Percentiles rank a stretch among this genome's conserved stretches.
These are phyloP conservation scores for Spisula subtruncata DNA, from an alignment of 2,888 invertebrate genomes.

Conservation along the genomic window DNA sequence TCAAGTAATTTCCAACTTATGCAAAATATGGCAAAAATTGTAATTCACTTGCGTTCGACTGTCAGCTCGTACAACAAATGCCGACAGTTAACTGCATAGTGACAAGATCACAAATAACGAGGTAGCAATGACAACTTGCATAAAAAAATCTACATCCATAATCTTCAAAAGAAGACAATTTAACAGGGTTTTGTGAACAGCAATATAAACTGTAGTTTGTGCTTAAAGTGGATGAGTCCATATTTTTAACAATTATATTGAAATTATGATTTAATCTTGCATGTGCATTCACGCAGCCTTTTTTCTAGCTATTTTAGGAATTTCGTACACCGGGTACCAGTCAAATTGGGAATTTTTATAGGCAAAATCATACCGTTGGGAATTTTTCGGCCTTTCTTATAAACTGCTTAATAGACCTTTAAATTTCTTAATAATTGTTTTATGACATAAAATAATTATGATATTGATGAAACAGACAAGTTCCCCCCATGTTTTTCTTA, in stretches of 20 bases:
- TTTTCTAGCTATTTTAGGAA: no score
- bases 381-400: no score
- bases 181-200: background rate
- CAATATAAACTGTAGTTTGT: background rate
- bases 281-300: no score
- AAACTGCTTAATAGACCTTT: no score
- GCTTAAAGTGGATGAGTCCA: background rate
- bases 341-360: no score
- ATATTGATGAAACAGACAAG: no score
- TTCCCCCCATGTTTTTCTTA: no score
- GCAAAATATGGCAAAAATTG: constrained; percentile 14
- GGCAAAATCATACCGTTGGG: no score
- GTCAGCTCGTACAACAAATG: background rate
- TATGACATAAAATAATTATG: no score
- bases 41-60: constrained; percentile 3
- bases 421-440: no score
- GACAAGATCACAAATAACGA: background rate
- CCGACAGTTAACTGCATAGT: background rate
- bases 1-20: background rate
- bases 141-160: background rate
- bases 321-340: no score
- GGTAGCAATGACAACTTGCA: background rate
- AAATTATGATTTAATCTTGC: no score
- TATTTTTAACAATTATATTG: background rate
- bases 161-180: constrained; percentile 18